Percentiles rank a stretch among this genome's conserved stretches.
phyloP scores from a whole-genome alignment of 2,888 invertebrate genomes.

The Epinotia ramella region DNA sequence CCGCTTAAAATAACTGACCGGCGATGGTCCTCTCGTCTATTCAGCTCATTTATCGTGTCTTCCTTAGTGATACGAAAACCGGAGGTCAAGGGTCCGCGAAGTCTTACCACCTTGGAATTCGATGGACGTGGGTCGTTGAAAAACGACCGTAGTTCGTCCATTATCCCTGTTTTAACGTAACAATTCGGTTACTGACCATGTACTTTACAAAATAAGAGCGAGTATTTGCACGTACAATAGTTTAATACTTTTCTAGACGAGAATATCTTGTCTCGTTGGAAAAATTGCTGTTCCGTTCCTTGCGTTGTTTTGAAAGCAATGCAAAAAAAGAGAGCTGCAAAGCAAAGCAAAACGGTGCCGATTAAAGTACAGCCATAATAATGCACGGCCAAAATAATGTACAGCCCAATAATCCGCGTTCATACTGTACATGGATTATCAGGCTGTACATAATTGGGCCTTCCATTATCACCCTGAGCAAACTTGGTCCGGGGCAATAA shows the following conservation, averaged over 20 bases:
- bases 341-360: slow-evolving; percentile 11
- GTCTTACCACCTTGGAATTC: slow-evolving; percentile 60
- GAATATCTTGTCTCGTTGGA: neutral
- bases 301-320: slow-evolving; percentile 11
- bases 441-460: too few species aligned
- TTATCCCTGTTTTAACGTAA: slow-evolving; percentile 46
- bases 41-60: slow-evolving; percentile 60
- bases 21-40: slow-evolving; percentile 70
- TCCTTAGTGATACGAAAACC: slow-evolving; percentile 69
- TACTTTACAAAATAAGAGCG: neutral
- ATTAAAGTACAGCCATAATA: too few species aligned
- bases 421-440: too few species aligned
- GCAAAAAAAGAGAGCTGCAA: neutral
- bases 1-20: slow-evolving; percentile 64
- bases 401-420: too few species aligned
- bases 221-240: neutral
- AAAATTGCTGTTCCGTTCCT: neutral
- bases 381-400: too few species aligned
- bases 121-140: slow-evolving; percentile 69
- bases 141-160: slow-evolving; percentile 77
- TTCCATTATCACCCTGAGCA: too few species aligned
- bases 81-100: slow-evolving; percentile 70
- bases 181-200: neutral
- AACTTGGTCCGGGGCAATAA: too few species aligned
- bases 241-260: neutral